Evolutionary conservation across 2,888 invertebrate species (phyloP).

Genomic region (Cheiracanthium punctorium): DNA sequence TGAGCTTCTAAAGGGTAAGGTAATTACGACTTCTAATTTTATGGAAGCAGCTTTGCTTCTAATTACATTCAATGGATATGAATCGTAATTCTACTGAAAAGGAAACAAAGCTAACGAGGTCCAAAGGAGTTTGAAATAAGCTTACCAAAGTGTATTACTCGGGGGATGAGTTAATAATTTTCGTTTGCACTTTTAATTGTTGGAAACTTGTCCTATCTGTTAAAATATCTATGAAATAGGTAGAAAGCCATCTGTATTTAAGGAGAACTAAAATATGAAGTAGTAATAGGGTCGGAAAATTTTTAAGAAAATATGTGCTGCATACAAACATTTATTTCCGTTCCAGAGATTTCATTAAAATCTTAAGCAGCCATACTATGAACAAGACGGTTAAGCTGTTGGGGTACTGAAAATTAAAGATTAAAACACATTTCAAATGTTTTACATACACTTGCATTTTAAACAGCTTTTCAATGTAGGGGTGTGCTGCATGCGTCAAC

Average conservation of each 20-base stretch:
- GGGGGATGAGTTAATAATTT: background rate
- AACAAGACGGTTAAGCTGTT: no score
- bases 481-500: no score
- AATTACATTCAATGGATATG: background rate
- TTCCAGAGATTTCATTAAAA: no score
- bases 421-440: no score
- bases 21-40: background rate
- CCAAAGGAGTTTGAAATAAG: slow-evolving; percentile 2
- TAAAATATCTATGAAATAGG: background rate
- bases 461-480: no score
- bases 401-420: no score
- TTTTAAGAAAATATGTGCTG: background rate
- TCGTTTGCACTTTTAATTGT: background rate
- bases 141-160: slow-evolving; percentile 8
- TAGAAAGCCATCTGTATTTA: background rate
- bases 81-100: background rate
- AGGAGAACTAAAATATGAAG: background rate
- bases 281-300: background rate
- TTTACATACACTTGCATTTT: no score
- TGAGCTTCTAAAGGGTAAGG: no score
- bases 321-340: no score
- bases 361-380: no score
- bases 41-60: background rate
- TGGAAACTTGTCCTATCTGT: background rate
- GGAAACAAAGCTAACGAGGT: slow-evolving; percentile 7